phyloP scores from a whole-genome alignment of 2,797 vertebrate genomes.

The Valencia hispanica region DNA sequence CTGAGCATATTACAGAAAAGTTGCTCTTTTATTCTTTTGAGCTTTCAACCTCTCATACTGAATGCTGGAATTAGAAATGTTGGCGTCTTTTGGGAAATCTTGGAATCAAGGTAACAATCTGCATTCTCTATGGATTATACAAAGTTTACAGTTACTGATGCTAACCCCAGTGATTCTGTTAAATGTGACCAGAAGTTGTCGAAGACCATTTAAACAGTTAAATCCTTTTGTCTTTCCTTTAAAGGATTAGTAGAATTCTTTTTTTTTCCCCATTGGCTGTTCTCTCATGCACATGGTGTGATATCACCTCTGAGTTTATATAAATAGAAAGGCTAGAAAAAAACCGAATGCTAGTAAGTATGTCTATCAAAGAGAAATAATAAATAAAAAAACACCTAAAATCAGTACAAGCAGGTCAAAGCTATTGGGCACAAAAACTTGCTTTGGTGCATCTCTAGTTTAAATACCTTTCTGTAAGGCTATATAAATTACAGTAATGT shows the following conservation, averaged over 20 bases:
- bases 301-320: background rate
- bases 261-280: too few relatives aligned
- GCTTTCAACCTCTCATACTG: background rate
- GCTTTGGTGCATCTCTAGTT: background rate
- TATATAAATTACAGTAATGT: background rate
- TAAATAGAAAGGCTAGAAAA: background rate
- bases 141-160: background rate
- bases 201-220: too few relatives aligned
- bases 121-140: background rate
- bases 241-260: too few relatives aligned
- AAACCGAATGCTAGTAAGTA: background rate
- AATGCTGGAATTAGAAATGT: background rate
- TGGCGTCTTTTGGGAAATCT: background rate
- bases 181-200: background rate
- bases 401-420: too few relatives aligned
- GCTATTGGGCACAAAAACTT: background rate
- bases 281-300: background rate
- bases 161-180: background rate
- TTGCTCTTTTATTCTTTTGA: background rate
- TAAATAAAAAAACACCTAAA: too few relatives aligned
- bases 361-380: background rate
- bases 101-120: background rate
- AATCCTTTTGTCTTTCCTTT: too few relatives aligned
- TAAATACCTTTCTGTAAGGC: background rate
- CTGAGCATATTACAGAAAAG: background rate